A percentile compares a stretch with the other conserved stretches of the same genome.
Conservation (phyloP, 1,140 invertebrate genomes). For the Drosophila lacteicornis region DNA sequence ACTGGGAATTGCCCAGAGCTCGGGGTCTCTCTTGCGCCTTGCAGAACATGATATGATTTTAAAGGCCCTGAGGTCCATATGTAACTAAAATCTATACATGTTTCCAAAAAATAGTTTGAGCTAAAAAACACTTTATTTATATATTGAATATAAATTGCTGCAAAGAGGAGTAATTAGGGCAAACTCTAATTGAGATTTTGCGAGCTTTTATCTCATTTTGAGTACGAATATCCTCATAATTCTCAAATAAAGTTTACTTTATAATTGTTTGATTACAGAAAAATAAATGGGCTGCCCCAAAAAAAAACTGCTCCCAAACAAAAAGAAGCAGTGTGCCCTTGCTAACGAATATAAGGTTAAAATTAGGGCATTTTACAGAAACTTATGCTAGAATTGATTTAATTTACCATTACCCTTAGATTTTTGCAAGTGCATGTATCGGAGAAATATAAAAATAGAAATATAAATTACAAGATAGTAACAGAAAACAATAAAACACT, state of each 20-base stretch:
- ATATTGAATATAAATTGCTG: too few species aligned
- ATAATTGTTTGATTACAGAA: too few species aligned
- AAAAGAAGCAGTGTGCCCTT: not conserved
- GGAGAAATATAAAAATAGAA: too few species aligned
- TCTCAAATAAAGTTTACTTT: too few species aligned
- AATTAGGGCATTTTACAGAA: not conserved
- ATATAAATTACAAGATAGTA: too few species aligned
- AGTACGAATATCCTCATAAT: too few species aligned
- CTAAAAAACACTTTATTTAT: too few species aligned
- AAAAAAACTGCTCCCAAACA: not conserved
- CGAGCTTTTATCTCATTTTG: too few species aligned
- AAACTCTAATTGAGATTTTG: too few species aligned
- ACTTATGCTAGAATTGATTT: not conserved
- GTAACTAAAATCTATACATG: not conserved
- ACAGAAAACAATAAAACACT: too few species aligned
- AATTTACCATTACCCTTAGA: not conserved
- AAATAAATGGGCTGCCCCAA: not conserved
- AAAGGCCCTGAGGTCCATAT: not conserved
- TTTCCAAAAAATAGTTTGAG: not conserved
- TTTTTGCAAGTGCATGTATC: slow-evolving; percentile 15
- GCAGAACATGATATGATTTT: slow-evolving; percentile 18
- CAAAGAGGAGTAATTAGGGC: too few species aligned
- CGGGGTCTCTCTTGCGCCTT: not conserved
- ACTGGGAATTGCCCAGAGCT: slow-evolving; percentile 24
- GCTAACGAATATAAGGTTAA: not conserved